Percentiles rank a stretch among this genome's conserved stretches.
Conservation (phyloP, 2,888 invertebrate genomes). For the Coecobrya sp. region DNA sequence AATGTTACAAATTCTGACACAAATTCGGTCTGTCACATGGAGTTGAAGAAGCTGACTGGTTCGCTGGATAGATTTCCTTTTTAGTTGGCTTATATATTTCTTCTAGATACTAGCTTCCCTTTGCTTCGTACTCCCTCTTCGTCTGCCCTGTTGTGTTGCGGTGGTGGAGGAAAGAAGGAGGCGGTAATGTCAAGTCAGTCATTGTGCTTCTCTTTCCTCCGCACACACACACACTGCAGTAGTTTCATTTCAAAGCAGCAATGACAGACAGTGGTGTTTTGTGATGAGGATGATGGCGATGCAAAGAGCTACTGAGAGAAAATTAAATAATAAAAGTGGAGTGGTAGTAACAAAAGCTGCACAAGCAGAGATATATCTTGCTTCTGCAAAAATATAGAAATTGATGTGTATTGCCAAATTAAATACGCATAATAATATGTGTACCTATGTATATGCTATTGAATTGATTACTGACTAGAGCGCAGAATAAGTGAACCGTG, state of each 20-base stretch:
- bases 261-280: constrained; percentile 16
- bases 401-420: too few species aligned
- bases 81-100: constrained; percentile 13
- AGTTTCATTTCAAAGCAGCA: constrained; percentile 6
- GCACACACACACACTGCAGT: background rate
- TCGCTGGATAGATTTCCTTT: constrained; percentile 50
- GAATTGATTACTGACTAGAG: constrained; percentile 16
- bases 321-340: constrained; percentile 46
- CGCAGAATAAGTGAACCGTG: background rate
- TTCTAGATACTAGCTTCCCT: background rate
- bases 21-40: constrained; percentile 63
- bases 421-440: too few species aligned
- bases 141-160: background rate
- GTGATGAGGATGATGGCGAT: background rate
- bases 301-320: constrained; percentile 17
- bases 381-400: too few species aligned
- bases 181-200: constrained; percentile 18
- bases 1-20: constrained; percentile 70
- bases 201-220: background rate
- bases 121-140: background rate
- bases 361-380: background rate
- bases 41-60: background rate
- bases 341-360: background rate
- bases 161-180: background rate
- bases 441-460: background rate